phyloP scores from a whole-genome alignment of 2,113 vertebrate genomes.

The Planiliza haematocheilus region DNA sequence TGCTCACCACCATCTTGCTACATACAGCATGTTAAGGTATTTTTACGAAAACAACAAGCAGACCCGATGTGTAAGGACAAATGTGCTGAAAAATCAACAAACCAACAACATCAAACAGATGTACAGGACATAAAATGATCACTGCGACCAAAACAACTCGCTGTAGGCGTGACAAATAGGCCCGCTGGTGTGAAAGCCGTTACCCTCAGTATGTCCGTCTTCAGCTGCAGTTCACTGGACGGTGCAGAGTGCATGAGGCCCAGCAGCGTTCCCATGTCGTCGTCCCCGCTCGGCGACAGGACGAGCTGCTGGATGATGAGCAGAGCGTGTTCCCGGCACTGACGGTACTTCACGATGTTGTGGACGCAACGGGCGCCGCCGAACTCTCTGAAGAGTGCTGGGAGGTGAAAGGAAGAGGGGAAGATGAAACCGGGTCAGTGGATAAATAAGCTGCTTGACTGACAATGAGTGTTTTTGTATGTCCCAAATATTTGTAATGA shows the following conservation, averaged over 20 bases:
- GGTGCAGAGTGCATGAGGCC: conserved; percentile 98
- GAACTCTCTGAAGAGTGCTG: conserved; percentile 97
- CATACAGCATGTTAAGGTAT: neutral
- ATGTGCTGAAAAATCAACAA: too few relatives aligned
- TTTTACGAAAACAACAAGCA: neutral
- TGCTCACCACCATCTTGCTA: neutral
- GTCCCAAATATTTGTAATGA: too few relatives aligned
- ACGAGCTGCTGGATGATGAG: conserved; percentile 98
- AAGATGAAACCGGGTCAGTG: neutral
- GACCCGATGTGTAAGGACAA: neutral
- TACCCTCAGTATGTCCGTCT: conserved; percentile 95
- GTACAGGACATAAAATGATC: too few relatives aligned
- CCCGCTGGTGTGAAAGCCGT: conserved; percentile 13
- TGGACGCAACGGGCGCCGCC: conserved; percentile 96
- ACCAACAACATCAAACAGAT: too few relatives aligned
- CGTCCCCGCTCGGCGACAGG: conserved; percentile 94
- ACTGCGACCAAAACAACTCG: too few relatives aligned
- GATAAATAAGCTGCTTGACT: neutral
- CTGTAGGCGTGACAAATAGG: too few relatives aligned
- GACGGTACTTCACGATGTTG: conserved; percentile 96
- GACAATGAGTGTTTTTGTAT: too few relatives aligned
- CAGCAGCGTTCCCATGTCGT: conserved; percentile 98
- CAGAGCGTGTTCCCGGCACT: conserved; percentile 95
- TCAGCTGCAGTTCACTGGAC: conserved; percentile 92
- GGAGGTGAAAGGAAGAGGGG: too few relatives aligned